A percentile compares a stretch with the other conserved stretches of the same genome.
These are phyloP conservation scores for Branchipolynoe longqiensis DNA, from an alignment of 2,888 invertebrate genomes.

Conservation along the genomic window DNA sequence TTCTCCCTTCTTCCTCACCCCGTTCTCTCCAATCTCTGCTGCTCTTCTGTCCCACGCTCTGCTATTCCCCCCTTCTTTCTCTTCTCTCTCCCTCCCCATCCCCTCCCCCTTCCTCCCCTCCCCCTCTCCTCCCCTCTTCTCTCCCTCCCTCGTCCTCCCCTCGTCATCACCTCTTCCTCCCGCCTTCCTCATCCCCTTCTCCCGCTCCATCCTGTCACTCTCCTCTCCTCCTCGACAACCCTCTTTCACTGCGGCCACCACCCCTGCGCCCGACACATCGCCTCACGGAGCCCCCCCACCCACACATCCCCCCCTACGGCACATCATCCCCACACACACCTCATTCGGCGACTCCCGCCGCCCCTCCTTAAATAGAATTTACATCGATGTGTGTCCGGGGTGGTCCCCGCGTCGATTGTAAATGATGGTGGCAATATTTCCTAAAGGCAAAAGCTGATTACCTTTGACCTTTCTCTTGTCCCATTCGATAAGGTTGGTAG, in stretches of 20 bases:
- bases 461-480: constrained; percentile 47
- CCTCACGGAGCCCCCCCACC: background rate
- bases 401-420: constrained; percentile 6
- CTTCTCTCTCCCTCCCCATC: background rate
- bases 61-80: too few relatives aligned
- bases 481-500: constrained; percentile 8
- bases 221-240: too few relatives aligned
- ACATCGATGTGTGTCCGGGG: constrained; percentile 19
- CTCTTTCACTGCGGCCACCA: too few relatives aligned
- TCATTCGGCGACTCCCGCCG: background rate
- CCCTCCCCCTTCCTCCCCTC: background rate
- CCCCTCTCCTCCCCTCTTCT: background rate
- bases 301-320: background rate
- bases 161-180: too few relatives aligned
- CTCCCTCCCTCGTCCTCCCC: too few relatives aligned
- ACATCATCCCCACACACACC: too few relatives aligned
- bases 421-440: constrained; percentile 33
- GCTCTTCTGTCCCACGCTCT: too few relatives aligned
- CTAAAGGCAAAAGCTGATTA: constrained; percentile 36
- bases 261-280: too few relatives aligned
- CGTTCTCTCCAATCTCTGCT: too few relatives aligned
- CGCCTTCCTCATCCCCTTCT: too few relatives aligned
- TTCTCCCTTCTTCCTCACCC: too few relatives aligned
- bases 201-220: too few relatives aligned
- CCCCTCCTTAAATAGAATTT: constrained; percentile 28